phyloP scores from a whole-genome alignment of 2,113 vertebrate genomes.

The Regulus satrapa region DNA sequence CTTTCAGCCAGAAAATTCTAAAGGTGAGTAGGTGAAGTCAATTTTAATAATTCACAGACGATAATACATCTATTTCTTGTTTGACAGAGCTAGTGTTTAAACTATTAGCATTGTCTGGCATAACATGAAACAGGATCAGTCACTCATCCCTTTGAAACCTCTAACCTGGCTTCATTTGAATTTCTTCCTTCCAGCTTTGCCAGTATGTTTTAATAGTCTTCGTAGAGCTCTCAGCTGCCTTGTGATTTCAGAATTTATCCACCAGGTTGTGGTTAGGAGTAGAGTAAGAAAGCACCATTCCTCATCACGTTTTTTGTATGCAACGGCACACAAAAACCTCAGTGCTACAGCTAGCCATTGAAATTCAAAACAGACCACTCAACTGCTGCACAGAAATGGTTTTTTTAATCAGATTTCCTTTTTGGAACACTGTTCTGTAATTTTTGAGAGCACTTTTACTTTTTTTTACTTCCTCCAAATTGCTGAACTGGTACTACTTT shows the following conservation, averaged over 20 bases:
- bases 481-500: background rate
- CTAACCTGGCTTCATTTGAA: conserved; percentile 15
- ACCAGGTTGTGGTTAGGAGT: background rate
- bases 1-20: background rate
- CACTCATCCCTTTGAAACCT: conserved; percentile 26
- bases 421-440: background rate
- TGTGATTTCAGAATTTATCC: conserved; percentile 37
- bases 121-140: conserved; percentile 24
- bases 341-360: background rate
- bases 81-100: conserved; percentile 46
- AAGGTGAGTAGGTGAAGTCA: conserved; percentile 3
- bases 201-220: conserved; percentile 32
- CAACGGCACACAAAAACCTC: background rate
- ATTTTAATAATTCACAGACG: conserved; percentile 12
- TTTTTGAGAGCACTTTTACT: background rate
- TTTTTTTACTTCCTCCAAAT: background rate
- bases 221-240: background rate
- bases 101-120: conserved; percentile 27
- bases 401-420: conserved; percentile 5
- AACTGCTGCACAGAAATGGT: background rate
- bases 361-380: conserved; percentile 3
- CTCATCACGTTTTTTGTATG: background rate
- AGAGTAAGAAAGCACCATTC: background rate
- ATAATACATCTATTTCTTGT: conserved; percentile 47
- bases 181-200: conserved; percentile 31